phyloP scores from a whole-genome alignment of 2,797 vertebrate species.

The Parauchenoglanis punctatus region DNA sequence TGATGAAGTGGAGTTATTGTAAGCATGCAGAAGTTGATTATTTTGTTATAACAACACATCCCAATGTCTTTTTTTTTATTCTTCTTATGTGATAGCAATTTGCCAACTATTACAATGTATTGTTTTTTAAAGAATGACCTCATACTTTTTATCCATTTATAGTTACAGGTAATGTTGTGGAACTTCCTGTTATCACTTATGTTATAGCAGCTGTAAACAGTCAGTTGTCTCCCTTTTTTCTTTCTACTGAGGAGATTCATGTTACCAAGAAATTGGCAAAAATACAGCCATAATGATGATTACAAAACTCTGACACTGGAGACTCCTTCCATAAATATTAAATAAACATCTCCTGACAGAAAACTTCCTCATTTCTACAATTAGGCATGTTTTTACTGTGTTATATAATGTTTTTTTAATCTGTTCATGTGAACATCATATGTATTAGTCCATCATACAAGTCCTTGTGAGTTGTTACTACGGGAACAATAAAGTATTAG shows the following conservation, averaged over 20 bases:
- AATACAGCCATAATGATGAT: too few species aligned
- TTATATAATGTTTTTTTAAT: background rate
- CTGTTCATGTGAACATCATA: background rate
- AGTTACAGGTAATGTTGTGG: background rate
- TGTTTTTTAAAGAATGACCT: background rate
- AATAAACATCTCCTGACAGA: background rate
- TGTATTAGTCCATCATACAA: background rate
- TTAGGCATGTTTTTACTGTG: background rate
- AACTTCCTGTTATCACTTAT: background rate
- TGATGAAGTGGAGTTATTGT: background rate
- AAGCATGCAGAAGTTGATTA: background rate
- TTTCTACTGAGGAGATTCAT: too few species aligned
- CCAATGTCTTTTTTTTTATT: background rate
- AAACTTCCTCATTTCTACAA: background rate
- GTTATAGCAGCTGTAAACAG: background rate
- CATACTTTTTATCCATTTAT: background rate
- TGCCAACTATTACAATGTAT: background rate
- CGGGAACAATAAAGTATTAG: background rate
- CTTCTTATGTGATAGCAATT: background rate
- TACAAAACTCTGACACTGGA: too few species aligned
- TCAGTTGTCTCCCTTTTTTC: too few species aligned
- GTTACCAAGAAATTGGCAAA: too few species aligned
- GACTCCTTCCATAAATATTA: too few species aligned
- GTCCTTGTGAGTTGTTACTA: background rate
- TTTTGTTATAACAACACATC: background rate